Base-by-base conservation (phyloP, 2,113 vertebrate species). In the Tympanuchus pallidicinctus region DNA sequence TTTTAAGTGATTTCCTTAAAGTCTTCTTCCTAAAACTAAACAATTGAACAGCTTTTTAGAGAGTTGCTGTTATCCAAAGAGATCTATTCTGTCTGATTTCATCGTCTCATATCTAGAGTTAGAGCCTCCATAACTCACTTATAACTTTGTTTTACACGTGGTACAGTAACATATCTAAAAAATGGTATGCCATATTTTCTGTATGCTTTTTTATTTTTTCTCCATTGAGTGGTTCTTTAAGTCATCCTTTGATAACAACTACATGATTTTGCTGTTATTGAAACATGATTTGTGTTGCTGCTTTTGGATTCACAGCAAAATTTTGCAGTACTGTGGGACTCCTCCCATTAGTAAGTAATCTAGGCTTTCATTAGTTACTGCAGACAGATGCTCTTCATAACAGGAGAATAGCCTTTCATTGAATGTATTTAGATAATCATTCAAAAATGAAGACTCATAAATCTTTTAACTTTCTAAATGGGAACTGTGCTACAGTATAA, bases 401-500 rank as follows among this genome's bases (percentile, higher is more conserved):
- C 83, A 97, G 48, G 84, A 86, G 59, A 70, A 92, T 56, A 94
- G 69, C 52, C 76, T 95, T 88, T 92, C 70, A 94, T 57, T 92
- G 81, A 75, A 78, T 72, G 57, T 96, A 69, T 93, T 93, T 95
- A 82, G 91, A 61, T 93, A 89, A 83, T 54, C 89, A 73, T 84
- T 96, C 96, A 91, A 89, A 96, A 95, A 82, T 70, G 69, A 94
- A 89, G 92, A 93, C 42, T 96, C 65, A 71, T 97, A 90, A 95
- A 94, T 97, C 91, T 97, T 80, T 96, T 91, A 92, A 96, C 80
- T 97, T 97, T 95, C 70, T 94, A 92, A 97, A 98, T 98, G 92
- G 88, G 97, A 95, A 95, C 81, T 67, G 47, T 81, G 82, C 50
- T 95, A 47, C 79, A 89, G 86, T 98, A 96, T 92, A 98, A 98